A percentile compares a stretch with the other conserved stretches of the same genome.
Evolutionary conservation across 2,113 vertebrate genomes (phyloP).

Genomic region (Pandion haliaetus): DNA sequence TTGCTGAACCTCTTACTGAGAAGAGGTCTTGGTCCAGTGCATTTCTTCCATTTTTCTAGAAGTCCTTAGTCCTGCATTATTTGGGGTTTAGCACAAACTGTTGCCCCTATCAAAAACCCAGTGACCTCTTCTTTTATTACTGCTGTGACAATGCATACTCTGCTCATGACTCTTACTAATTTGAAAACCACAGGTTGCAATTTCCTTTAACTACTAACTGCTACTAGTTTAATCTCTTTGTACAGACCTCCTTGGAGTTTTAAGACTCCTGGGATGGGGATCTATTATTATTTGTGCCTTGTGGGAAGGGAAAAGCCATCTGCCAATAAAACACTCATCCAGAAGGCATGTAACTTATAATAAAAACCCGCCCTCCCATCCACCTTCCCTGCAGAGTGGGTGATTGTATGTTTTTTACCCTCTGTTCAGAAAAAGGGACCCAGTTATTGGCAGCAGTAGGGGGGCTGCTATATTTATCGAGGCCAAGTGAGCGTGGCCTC

Average conservation of each 20-base stretch:
- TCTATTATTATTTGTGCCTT: conserved; percentile 51
- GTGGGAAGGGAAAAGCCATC: conserved; percentile 38
- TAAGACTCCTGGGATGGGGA: conserved; percentile 8
- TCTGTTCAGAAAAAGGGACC: conserved; percentile 23
- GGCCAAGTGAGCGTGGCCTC: conserved; percentile 46
- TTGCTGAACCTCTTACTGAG: neutral
- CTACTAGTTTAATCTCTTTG: conserved; percentile 58
- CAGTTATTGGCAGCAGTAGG: conserved; percentile 22
- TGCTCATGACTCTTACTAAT: conserved; percentile 46
- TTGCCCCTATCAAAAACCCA: neutral
- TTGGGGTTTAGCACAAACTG: neutral
- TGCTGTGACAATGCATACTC: neutral
- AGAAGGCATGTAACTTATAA: conserved; percentile 55
- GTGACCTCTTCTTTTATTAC: neutral
- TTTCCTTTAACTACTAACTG: conserved; percentile 47
- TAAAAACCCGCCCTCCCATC: neutral
- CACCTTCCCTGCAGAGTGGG: conserved; percentile 43
- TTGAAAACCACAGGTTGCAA: conserved; percentile 60
- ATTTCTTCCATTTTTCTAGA: neutral
- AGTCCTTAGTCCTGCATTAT: neutral
- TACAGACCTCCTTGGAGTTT: conserved; percentile 42
- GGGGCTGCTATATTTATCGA: conserved; percentile 38
- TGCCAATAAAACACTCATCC: conserved; percentile 60
- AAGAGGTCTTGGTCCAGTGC: neutral
- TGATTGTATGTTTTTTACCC: conserved; percentile 39